Evolutionary conservation across 1,140 invertebrate genomes (phyloP).

Genomic region (Cryptotermes secundus): DNA sequence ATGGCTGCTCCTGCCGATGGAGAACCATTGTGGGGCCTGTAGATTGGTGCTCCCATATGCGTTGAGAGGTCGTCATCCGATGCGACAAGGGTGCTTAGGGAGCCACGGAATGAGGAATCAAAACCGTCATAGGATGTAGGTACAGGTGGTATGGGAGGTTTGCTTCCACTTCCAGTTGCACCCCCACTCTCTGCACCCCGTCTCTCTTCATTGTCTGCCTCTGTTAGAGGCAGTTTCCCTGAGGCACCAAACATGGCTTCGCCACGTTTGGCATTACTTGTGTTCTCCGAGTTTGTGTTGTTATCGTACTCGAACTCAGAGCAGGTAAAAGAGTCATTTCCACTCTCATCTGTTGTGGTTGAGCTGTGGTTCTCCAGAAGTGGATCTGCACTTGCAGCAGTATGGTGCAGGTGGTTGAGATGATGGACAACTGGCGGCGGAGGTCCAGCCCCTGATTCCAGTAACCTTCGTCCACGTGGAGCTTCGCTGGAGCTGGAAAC

Average conservation of each 20-base stretch:
- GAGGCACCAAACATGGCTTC: not conserved
- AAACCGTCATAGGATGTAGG: conserved; percentile 83
- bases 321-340: conserved; percentile 96
- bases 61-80: conserved; percentile 86
- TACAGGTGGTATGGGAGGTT: conserved; percentile 61
- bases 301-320: conserved; percentile 97
- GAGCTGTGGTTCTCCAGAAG: conserved; percentile 59
- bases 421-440: conserved; percentile 45
- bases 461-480: conserved; percentile 51
- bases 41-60: conserved; percentile 64
- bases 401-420: conserved; percentile 56
- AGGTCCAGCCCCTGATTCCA: conserved; percentile 51
- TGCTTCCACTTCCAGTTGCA: conserved; percentile 52
- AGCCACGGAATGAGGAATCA: conserved; percentile 90
- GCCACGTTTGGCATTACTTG: conserved; percentile 43
- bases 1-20: conserved; percentile 67
- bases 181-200: conserved; percentile 57
- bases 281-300: conserved; percentile 60
- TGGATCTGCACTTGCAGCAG: conserved; percentile 56
- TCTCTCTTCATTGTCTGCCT: conserved; percentile 58
- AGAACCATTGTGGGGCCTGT: conserved; percentile 73
- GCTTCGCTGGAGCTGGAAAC: conserved; percentile 91
- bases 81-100: conserved; percentile 87
- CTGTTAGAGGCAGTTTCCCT: conserved; percentile 78
- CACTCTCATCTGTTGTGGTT: conserved; percentile 90